These are phyloP conservation scores for Tanytarsus gracilentus DNA, from an alignment of 2,888 invertebrate species.

Conservation along the genomic window DNA sequence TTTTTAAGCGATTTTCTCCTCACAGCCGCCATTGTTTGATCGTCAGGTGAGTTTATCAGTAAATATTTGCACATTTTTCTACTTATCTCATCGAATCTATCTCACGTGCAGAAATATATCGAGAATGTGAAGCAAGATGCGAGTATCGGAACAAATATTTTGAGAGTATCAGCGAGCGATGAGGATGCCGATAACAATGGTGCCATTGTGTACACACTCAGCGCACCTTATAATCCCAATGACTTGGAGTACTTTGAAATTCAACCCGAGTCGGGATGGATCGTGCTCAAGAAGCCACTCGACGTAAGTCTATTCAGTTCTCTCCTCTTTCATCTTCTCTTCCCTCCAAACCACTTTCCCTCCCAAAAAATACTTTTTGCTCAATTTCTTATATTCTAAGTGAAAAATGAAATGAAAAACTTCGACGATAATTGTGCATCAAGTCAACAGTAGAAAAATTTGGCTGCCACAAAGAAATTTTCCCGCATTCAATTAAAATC, in stretches of 20 bases:
- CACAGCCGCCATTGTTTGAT: slow-evolving; percentile 74
- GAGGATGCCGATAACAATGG: slow-evolving; percentile 97
- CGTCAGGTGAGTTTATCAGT: slow-evolving; percentile 60
- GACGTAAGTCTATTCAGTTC: slow-evolving; percentile 72
- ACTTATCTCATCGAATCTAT: slow-evolving; percentile 31
- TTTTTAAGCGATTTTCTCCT: background rate
- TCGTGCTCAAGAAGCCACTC: slow-evolving; percentile 86
- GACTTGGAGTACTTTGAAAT: slow-evolving; percentile 94
- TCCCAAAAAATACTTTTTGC: background rate
- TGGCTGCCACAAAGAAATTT: too few species aligned
- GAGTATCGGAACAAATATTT: slow-evolving; percentile 87
- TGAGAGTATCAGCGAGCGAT: slow-evolving; percentile 90
- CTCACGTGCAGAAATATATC: slow-evolving; percentile 76
- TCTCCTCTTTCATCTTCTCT: background rate
- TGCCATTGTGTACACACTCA: slow-evolving; percentile 84
- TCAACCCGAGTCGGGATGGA: slow-evolving; percentile 95
- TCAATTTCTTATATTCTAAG: slow-evolving; percentile 27
- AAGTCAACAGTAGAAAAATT: too few species aligned
- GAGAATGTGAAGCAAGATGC: slow-evolving; percentile 96
- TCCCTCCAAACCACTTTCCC: background rate
- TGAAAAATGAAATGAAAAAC: background rate
- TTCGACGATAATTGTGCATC: background rate
- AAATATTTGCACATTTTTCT: background rate
- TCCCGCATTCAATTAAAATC: too few species aligned
- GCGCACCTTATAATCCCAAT: slow-evolving; percentile 77